Evolutionary conservation across 2,113 vertebrate genomes (phyloP), one percentile per base, ranked within the genome.

Genomic region (Cyprinus carpio): DNA sequence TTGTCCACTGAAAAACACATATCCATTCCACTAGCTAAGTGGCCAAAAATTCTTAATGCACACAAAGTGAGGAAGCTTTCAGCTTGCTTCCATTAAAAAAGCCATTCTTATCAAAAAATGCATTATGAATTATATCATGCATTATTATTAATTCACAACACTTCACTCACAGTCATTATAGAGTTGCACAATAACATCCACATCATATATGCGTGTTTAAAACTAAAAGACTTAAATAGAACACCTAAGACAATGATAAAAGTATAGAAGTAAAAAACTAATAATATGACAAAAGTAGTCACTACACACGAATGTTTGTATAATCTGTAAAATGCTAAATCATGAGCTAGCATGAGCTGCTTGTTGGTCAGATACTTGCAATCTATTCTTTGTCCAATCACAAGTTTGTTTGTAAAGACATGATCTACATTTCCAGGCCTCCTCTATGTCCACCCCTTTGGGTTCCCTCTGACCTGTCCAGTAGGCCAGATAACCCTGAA

Each of bases 371-470:
- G 46, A 29, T 18, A 74, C 31, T 23, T 76, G 64, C 78, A 54
- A 65, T 71, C 0, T 82, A 3, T 81, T 75, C 31, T 64, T 88
- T 62, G 84, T 90, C 95, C 95, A 95, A 6, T 92, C 89, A 84
- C 95, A 96, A 67, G 92, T 87, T 60, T 91, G 88, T 49, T 83
- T 72, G 72, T 91, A 94, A 25, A 3, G 75, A 20, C 95, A 96
- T 0, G 69, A 89, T 74, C n/a, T 86, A 75, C 94, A 96, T 75
- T 95, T 95, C 95, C 95, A 95, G 0, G 90, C 92, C 29, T 96
- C 95, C 84, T 95, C 95, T 13, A 95, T 91, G 23, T 95, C 94
- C 81, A 96, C 93, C 0, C 95, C 95, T 69, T 84, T 89, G 23
- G 93, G 89, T 25, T 93, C 93, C 82, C 94, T 91, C 76, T 89